Conservation (phyloP, 2,113 vertebrate species). For the Pelecanoides urinatrix region DNA sequence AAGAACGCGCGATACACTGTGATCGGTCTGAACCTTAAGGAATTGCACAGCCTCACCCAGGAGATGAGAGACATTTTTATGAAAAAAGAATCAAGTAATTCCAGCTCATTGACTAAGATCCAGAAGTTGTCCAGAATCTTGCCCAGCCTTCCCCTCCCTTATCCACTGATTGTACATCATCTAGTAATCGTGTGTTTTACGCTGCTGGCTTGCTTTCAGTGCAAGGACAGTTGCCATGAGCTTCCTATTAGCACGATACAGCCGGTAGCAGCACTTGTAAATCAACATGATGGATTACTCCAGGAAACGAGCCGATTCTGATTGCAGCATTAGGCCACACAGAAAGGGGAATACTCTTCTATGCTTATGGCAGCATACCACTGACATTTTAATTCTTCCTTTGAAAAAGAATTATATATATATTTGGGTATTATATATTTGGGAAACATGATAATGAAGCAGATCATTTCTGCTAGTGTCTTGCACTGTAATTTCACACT, state of each 20-base stretch:
- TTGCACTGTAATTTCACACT: neutral
- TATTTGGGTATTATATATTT: neutral
- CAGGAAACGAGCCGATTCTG: neutral
- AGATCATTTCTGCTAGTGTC: neutral
- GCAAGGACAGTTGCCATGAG: slow-evolving; percentile 27
- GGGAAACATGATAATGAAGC: neutral
- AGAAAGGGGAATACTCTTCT: neutral
- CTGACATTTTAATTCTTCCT: neutral
- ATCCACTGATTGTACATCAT: neutral
- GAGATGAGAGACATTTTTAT: neutral
- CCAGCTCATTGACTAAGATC: neutral
- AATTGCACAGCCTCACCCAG: neutral
- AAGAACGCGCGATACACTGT: neutral
- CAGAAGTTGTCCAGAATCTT: neutral
- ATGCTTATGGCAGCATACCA: neutral
- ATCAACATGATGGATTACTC: slow-evolving; percentile 31
- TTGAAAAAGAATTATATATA: neutral
- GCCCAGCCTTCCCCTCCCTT: neutral
- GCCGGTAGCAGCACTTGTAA: slow-evolving; percentile 2
- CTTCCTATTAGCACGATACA: slow-evolving; percentile 14
- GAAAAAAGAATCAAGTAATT: neutral
- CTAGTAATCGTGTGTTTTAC: neutral
- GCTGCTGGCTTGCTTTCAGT: slow-evolving; percentile 1
- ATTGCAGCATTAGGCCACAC: neutral
- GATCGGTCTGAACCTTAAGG: neutral